Evolutionary conservation across 2,888 invertebrate species (phyloP), one percentile per base, ranked within the genome.

Genomic region (Osmoderma eremita): DNA sequence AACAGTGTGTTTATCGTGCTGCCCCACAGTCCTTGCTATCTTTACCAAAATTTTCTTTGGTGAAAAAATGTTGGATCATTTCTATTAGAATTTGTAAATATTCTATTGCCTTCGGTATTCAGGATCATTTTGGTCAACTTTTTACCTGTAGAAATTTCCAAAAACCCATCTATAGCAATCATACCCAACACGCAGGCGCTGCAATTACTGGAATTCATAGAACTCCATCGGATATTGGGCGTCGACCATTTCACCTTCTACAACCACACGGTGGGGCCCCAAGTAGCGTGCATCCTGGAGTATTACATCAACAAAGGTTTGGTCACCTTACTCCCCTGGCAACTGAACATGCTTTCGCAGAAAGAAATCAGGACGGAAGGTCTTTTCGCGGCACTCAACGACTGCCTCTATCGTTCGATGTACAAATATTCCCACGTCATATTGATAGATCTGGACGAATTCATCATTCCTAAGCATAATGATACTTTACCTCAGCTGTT

Each of bases 321-420:
- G 8, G 88, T 92, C 65, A 90, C 90, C 0, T 79, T 94, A 71
- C 83, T 93, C 73, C 91, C 92, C 1, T 94, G 94, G 96, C 90
- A 93, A 78, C 86, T 95, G 73, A 91, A 94, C 69, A 91, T 94
- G 85, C 86, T 90, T 24, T 95, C 95, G 0, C 94, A 94, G 80
- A 90, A 91, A 77, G 95, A 96, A 82, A 96, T 96, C 70, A 90
- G 96, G 70, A 96, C 95, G 1, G 95, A 96, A 80, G 95, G 95
- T 3, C 86, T 94, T 70, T 96, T 96, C 81, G 95, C 95, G 0
- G 94, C 95, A 6, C 88, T 96, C 75, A 96, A 96, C 83, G 96
- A 96, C 84, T 96, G 96, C 80, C 87, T 96, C 18, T 96, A 96
- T 83, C 88, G 96, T 76, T 93, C 91, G 68, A 95, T 96, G 94